Evolutionary conservation across 2,113 vertebrate species (phyloP), one percentile per base, ranked within the genome.

Genomic region (Sinosuthora webbiana): DNA sequence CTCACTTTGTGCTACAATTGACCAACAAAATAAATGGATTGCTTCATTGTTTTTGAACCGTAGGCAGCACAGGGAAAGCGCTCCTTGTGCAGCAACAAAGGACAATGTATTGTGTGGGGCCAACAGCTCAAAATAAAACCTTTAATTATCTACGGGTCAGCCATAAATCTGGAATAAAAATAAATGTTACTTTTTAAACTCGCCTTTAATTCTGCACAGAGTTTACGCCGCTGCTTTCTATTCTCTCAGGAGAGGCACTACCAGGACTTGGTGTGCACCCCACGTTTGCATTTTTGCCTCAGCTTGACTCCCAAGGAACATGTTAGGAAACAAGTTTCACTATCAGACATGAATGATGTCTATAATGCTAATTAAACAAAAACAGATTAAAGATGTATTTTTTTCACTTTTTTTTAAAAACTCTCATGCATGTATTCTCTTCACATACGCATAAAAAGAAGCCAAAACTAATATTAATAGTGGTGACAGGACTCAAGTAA

Each of bases 21-120:
- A 97, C 94, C 97, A 97, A 96, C 97, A 98, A 98, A 98, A 98
- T 98, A 98, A 99, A 99, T 98, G 98, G 98, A 98, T 98, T 98
- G 98, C 97, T 97, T 97, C 97, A 98, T 97, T 98, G 98, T 98
- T 98, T 98, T 97, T 97, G 96, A 97, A 82, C 95, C 95, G 86
- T 98, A 97, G 97, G 98, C 98, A 98, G 98, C 97, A 96, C 97
- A 95, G 98, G 96, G 97, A 98, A 96, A 97, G 97, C 70, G 50
- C 93, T 97, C 90, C 98, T 98, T 98, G 97, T 81, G 88, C 95
- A 82, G 95, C 95, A 95, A 98, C 98, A 98, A 98, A 98, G 94
- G 97, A 91, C 97, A 93, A 96, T 95, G 96, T 97, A 97, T 98
- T 98, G 98, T 97, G 97, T 98, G 97, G 91, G 96, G 96, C 94